phyloP scores from a whole-genome alignment of 1,140 invertebrate genomes.

The Temnothorax longispinosus region DNA sequence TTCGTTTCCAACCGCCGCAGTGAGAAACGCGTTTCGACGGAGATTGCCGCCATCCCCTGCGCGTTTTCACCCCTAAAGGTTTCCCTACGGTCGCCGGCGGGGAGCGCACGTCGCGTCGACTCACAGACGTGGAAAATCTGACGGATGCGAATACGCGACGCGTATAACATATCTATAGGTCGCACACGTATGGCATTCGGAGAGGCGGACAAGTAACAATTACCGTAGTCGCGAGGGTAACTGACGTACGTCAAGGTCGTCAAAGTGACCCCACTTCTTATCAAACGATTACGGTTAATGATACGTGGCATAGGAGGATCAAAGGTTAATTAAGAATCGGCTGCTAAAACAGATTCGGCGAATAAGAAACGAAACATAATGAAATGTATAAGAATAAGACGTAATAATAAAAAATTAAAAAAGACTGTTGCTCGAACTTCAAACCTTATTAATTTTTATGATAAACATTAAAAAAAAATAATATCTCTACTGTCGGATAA shows the following conservation, averaged over 20 bases:
- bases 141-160: slow-evolving; percentile 58
- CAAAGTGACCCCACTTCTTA: slow-evolving; percentile 65
- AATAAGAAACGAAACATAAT: neutral
- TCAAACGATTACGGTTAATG: slow-evolving; percentile 69
- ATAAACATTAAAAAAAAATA: neutral
- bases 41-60: slow-evolving; percentile 48
- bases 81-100: slow-evolving; percentile 23
- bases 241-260: slow-evolving; percentile 63
- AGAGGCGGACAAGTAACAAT: slow-evolving; percentile 63
- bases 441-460: neutral
- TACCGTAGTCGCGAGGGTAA: slow-evolving; percentile 68
- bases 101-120: slow-evolving; percentile 32
- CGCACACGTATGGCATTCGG: slow-evolving; percentile 12
- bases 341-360: neutral
- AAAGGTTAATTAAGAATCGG: slow-evolving; percentile 20
- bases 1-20: slow-evolving; percentile 42
- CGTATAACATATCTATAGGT: slow-evolving; percentile 59
- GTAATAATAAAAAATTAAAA: neutral
- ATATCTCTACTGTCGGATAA: neutral
- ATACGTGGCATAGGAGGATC: neutral
- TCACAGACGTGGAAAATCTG: slow-evolving; percentile 74
- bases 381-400: neutral
- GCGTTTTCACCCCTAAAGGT: slow-evolving; percentile 35
- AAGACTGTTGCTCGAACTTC: neutral
- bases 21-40: slow-evolving; percentile 58